Evolutionary conservation across 2,888 invertebrate genomes (phyloP).

Genomic region (Thymelicus acteon): DNA sequence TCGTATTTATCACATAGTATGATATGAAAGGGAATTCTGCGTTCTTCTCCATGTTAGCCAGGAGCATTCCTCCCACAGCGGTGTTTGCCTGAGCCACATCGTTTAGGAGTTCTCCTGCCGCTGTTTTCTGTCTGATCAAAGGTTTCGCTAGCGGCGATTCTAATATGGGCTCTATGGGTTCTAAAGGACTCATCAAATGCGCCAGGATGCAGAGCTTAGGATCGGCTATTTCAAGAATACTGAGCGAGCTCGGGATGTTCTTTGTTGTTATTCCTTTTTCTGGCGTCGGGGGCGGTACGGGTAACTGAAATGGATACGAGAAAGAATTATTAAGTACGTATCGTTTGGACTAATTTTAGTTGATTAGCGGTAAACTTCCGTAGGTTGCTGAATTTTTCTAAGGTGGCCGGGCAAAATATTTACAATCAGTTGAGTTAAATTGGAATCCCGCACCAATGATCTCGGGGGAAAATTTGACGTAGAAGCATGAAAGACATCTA

Average conservation of each 20-base stretch:
- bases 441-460: too few species aligned
- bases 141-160: slow-evolving; percentile 94
- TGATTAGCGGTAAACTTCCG: background rate
- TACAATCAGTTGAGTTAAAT: too few species aligned
- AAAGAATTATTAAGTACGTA: background rate
- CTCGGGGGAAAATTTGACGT: too few species aligned
- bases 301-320: slow-evolving; percentile 67
- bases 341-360: background rate
- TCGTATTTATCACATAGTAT: slow-evolving; percentile 95
- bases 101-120: slow-evolving; percentile 90
- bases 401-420: too few species aligned
- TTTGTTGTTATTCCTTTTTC: slow-evolving; percentile 86
- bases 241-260: slow-evolving; percentile 87
- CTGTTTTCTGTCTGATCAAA: slow-evolving; percentile 89
- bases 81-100: slow-evolving; percentile 91
- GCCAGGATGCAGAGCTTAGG: slow-evolving; percentile 95
- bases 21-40: slow-evolving; percentile 97
- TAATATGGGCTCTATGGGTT: slow-evolving; percentile 92
- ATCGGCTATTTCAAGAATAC: slow-evolving; percentile 93
- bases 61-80: slow-evolving; percentile 92
- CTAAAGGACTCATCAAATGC: slow-evolving; percentile 95
- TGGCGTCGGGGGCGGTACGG: slow-evolving; percentile 87
- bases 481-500: too few species aligned
- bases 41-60: slow-evolving; percentile 95
- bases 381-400: too few species aligned